Evolutionary conservation across 1,140 invertebrate species (phyloP).

Genomic region (Oncopodura yosiiana): DNA sequence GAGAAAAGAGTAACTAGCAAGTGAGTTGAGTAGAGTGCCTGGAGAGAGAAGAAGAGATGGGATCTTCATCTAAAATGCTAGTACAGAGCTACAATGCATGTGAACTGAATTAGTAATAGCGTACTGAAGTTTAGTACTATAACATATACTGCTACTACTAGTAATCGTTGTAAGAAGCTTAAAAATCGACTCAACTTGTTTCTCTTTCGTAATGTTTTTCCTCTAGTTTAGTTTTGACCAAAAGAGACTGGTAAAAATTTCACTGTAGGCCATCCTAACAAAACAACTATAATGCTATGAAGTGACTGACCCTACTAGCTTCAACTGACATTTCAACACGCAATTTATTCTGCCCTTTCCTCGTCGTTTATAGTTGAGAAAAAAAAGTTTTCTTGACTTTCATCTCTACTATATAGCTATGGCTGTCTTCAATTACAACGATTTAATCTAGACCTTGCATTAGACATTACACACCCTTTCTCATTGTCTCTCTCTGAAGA

Average conservation of each 20-base stretch:
- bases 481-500: no score
- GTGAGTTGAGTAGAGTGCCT: not conserved
- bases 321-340: no score
- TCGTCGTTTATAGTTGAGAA: not conserved
- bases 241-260: no score
- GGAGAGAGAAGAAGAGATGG: conserved; percentile 17
- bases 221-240: not conserved
- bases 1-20: no score
- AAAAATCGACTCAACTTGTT: conserved; percentile 8
- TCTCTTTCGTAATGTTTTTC: not conserved
- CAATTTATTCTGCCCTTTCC: not conserved
- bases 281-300: not conserved
- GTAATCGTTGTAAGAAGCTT: conserved; percentile 17
- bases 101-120: conserved; percentile 28
- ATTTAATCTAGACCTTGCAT: no score
- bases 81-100: conserved; percentile 15
- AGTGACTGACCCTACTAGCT: no score
- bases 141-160: not conserved
- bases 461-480: no score
- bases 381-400: no score
- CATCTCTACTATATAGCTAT: no score
- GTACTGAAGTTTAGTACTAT: conserved; percentile 11
- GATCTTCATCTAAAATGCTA: conserved; percentile 26
- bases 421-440: no score
- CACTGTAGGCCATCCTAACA: no score